Base-by-base conservation (phyloP, 2,113 vertebrate species). In the Larimichthys polyactis region DNA sequence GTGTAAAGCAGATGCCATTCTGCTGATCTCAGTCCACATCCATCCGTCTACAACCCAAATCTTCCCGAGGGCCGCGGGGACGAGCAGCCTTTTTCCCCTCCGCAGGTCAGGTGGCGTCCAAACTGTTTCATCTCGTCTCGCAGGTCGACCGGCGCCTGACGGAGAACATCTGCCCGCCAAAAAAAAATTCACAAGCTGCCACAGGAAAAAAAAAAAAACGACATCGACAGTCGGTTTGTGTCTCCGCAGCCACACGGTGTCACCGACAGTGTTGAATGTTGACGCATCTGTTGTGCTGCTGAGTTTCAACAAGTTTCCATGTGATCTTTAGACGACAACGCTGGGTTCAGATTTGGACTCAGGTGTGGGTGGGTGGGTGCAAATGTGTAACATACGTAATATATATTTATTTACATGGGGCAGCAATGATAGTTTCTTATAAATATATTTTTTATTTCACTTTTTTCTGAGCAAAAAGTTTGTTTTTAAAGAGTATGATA, bases 81-180 rank as follows among this genome's bases (percentile, higher is more conserved):
- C 55, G 36, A 78, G 59, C 70, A 4, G 48, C 57, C 57, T 52
- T 46, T 57, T 20, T 40, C 36, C 64, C 46, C 71, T 36, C 49
- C 3, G n/a, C 79, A 70, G 89, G 81, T 90, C 85, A 57, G 79
- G 19, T 43, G 66, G 59, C 59, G 60, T 82, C 75, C 74, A 79
- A 68, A 71, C 74, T 6, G 66, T 68, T 84, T 85, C 73, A 48
- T 64, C 32, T 54, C 48, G 40, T 90, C 81, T 85, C 71, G 65
- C 80, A 87, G 92, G 90, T 93, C 88, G 66, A 2, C 20, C 68
- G 66, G 15, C 52, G 63, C 55, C 89, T 89, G 78, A 84, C 86
- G 87, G 46, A 20, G 79, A 94, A 93, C 91, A 94, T 92, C 93
- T 94, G 93, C 75, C 88, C 49, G 57, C 55, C n/a, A 60, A 77